phyloP scores from a whole-genome alignment of 2,888 invertebrate genomes.

The Yponomeuta sedellus region DNA sequence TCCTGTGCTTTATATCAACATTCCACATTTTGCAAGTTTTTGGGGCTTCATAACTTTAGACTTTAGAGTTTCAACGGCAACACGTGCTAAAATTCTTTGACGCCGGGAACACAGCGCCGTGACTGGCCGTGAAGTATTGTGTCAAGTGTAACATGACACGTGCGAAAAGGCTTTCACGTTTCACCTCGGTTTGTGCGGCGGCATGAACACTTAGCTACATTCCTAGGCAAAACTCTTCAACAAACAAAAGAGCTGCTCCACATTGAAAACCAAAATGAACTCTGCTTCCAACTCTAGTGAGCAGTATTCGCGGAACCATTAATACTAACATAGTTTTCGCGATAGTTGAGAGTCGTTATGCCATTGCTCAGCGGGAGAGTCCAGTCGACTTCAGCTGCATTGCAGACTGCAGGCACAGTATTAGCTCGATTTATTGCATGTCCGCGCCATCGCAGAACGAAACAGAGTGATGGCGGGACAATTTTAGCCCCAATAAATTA shows the following conservation, averaged over 20 bases:
- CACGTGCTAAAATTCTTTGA: too few relatives aligned
- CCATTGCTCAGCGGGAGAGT: neutral
- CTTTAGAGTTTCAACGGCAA: too few relatives aligned
- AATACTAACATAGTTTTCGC: neutral
- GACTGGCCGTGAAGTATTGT: too few relatives aligned
- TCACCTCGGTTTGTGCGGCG: too few relatives aligned
- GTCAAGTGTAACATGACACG: too few relatives aligned
- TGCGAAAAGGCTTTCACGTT: too few relatives aligned
- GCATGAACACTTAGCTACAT: too few relatives aligned
- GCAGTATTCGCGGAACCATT: neutral
- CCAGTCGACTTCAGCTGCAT: slow-evolving; percentile 1
- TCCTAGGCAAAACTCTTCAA: neutral
- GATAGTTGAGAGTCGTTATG: neutral
- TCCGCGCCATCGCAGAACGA: neutral
- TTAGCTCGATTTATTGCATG: neutral
- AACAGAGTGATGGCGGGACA: neutral
- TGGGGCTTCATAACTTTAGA: too few relatives aligned
- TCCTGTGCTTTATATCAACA: too few relatives aligned
- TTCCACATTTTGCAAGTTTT: too few relatives aligned
- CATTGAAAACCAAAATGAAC: neutral
- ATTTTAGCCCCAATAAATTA: neutral
- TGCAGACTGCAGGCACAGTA: neutral
- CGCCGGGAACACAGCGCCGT: too few relatives aligned
- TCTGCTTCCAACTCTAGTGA: neutral
- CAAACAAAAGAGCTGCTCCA: neutral